Percentiles rank a stretch among this genome's conserved stretches.
Evolutionary conservation across 2,797 vertebrate species (phyloP).

Genomic region (Dallia pectoralis): DNA sequence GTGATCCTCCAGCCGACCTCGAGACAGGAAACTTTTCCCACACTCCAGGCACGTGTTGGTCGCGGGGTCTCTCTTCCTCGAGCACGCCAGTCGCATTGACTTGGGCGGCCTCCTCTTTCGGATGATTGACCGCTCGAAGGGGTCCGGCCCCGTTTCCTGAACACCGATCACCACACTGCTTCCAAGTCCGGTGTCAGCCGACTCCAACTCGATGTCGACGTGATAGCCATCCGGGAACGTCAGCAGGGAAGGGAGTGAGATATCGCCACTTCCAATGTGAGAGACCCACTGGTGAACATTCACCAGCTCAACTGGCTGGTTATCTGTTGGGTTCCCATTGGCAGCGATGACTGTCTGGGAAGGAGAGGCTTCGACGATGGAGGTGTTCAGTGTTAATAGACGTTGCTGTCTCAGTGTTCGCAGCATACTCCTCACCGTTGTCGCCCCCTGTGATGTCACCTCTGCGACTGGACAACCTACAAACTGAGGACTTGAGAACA

Average conservation of each 20-base stretch:
- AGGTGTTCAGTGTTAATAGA: conserved; percentile 49
- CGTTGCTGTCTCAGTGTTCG: conserved; percentile 15
- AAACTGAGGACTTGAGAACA: not conserved
- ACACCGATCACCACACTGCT: conserved; percentile 5
- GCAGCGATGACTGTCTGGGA: conserved; percentile 20
- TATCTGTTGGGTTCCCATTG: conserved; percentile 48
- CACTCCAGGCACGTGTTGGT: conserved; percentile 64
- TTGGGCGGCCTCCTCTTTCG: not conserved
- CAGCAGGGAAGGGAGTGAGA: conserved; percentile 71
- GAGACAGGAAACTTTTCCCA: conserved; percentile 74
- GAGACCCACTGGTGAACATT: conserved; percentile 79
- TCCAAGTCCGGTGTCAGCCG: not conserved
- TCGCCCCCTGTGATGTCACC: conserved; percentile 27
- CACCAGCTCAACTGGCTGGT: conserved; percentile 63
- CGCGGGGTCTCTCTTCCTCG: conserved; percentile 60
- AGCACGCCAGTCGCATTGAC: conserved; percentile 30
- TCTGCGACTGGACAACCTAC: conserved; percentile 9
- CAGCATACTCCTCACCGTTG: not conserved
- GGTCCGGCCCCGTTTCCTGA: conserved; percentile 33
- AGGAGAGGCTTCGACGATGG: conserved; percentile 34
- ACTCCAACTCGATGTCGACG: not conserved
- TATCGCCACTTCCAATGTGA: conserved; percentile 70
- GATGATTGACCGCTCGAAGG: not conserved
- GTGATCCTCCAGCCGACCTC: conserved; percentile 73
- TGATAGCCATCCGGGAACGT: conserved; percentile 54